Evolutionary conservation across 1,140 invertebrate genomes (phyloP), one percentile per base, ranked within the genome.

Genomic region (Euura lappo): DNA sequence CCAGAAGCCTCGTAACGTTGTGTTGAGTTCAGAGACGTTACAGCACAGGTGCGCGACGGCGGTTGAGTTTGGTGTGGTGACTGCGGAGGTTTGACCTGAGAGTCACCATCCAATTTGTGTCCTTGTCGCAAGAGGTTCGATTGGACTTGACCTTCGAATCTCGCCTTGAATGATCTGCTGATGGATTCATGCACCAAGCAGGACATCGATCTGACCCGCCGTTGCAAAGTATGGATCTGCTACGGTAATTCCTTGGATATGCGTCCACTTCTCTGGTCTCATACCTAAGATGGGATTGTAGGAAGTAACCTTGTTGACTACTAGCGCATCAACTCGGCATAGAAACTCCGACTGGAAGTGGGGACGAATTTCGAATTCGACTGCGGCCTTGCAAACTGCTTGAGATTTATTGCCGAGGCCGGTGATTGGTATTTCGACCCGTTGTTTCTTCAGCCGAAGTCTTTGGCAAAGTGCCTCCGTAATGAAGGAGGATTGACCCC

Each of bases 31-130:
- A 11, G 13, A 11, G 7, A 51, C 11, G 47, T 7, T 51, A 8
- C 11, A 11, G 11, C 7, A 7, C 7, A 51, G 47, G 11, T 11
- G 28, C 28, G 28, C 28, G 28, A 28, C 28, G 28, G 1, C 28
- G 28, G 28, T 28, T 28, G 28, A 11, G 6, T 11, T 70, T 42
- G 8, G 68, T 66, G 11, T 44, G 6, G 13, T 70, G 65, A 6
- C 10, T 46, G 4, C 67, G 44, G 72, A 43, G 64, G 42, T 65
- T 72, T 65, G 47, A 6, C 74, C 74, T 2, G 71, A 68, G n/a
- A 73, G 42, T 72, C 72, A 42, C 74, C 74, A 72, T 13, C 69
- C 69, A 44, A 73, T 43, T 68, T 60, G 66, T 2, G 69, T 75
- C 43, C 72, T 28, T 28, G 28, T 28, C 28, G 28, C 28, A 28